These are phyloP conservation scores for Patagioenas fasciata DNA, from an alignment of 2,113 vertebrate species.

Conservation along the genomic window DNA sequence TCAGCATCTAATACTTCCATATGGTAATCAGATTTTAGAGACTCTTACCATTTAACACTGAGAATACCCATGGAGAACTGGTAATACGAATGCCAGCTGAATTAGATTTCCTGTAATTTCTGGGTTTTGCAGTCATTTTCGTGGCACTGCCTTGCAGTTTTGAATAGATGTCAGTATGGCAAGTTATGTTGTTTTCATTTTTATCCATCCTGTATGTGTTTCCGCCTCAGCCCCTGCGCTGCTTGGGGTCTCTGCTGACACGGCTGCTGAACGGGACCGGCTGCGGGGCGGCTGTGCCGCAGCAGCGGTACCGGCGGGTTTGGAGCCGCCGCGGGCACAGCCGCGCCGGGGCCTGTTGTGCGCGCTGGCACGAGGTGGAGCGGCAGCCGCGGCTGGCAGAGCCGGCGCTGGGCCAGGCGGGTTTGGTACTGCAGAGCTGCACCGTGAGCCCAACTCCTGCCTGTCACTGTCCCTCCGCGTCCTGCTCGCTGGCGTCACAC, in stretches of 20 bases:
- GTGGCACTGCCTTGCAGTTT: background rate
- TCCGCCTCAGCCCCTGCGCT: no score
- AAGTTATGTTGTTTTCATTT: accelerated
- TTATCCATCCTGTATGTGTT: background rate
- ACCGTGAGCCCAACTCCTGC: background rate
- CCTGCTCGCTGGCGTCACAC: background rate
- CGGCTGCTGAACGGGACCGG: no score
- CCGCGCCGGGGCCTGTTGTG: background rate
- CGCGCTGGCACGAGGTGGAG: background rate
- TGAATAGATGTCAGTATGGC: no score
- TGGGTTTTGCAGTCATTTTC: background rate
- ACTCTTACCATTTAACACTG: background rate
- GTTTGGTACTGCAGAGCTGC: background rate
- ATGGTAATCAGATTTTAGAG: background rate
- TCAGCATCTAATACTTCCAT: background rate
- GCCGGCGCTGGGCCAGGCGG: no score
- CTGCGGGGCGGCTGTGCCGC: no score
- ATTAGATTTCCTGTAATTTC: background rate
- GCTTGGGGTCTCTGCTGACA: no score
- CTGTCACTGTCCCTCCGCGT: background rate
- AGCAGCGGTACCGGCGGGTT: accelerated
- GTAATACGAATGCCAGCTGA: background rate
- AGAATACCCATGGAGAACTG: background rate
- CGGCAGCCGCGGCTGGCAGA: no score
- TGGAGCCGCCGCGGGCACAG: background rate